A percentile compares a stretch with the other conserved stretches of the same genome.
Evolutionary conservation across 2,797 vertebrate genomes (phyloP).

Genomic region (Syncerus caffer): DNA sequence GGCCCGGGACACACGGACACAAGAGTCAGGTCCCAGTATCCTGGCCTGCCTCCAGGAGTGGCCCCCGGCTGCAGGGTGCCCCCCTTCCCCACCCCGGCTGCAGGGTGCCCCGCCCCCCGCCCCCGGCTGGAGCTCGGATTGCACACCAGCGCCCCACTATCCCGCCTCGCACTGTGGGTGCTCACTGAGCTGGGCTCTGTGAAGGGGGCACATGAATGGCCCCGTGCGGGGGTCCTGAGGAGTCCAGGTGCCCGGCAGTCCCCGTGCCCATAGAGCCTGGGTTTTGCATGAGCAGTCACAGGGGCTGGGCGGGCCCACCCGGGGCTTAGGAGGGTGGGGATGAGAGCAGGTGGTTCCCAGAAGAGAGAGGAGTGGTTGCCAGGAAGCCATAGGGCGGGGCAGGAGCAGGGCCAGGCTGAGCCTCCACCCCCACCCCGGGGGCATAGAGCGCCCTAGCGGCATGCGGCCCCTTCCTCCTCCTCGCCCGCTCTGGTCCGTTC

Average conservation of each 20-base stretch:
- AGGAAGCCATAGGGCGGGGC: not conserved
- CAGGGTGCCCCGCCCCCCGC: too few species aligned
- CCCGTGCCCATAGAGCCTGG: not conserved
- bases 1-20: accelerated
- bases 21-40: not conserved
- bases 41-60: not conserved
- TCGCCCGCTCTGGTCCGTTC: accelerated
- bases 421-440: not conserved
- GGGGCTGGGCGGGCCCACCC: not conserved
- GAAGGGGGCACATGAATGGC: not conserved
- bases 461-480: not conserved
- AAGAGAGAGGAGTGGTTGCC: not conserved
- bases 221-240: not conserved
- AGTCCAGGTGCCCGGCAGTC: not conserved
- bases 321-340: not conserved
- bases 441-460: not conserved
- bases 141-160: not conserved
- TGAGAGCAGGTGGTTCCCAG: too few species aligned
- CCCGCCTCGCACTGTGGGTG: not conserved
- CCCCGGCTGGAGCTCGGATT: too few species aligned
- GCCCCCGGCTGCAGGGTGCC: not conserved
- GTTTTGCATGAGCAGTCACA: not conserved
- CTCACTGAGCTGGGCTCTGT: not conserved
- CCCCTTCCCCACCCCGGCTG: too few species aligned
- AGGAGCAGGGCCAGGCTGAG: not conserved